Percentiles rank a stretch among this genome's conserved stretches.
These are phyloP conservation scores for Battus philenor DNA, from an alignment of 1,140 invertebrate species.

Conservation along the genomic window DNA sequence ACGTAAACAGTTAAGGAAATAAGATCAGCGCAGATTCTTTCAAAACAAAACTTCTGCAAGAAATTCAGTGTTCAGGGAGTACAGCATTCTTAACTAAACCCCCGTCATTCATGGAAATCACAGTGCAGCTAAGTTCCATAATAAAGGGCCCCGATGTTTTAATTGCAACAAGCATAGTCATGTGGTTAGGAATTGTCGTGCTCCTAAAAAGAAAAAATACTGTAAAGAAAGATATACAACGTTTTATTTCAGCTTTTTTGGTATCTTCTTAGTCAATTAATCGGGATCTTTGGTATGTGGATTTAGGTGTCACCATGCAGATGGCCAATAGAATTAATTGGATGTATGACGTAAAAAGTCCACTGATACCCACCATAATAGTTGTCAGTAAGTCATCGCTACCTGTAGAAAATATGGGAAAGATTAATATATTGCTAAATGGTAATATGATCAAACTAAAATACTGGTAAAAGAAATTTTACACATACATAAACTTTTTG, in stretches of 20 bases:
- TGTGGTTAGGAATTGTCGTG: constrained; percentile 22
- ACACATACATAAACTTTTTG: constrained; percentile 30
- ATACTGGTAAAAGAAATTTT: constrained; percentile 33
- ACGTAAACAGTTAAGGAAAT: constrained; percentile 33
- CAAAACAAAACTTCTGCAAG: constrained; percentile 56
- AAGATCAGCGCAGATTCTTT: constrained; percentile 46
- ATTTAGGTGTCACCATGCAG: constrained; percentile 35
- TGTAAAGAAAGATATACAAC: constrained; percentile 19
- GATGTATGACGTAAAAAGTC: constrained; percentile 32
- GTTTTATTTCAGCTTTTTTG: constrained; percentile 34
- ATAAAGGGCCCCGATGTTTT: constrained; percentile 22
- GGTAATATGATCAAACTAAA: constrained; percentile 23
- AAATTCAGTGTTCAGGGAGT: constrained; percentile 24
- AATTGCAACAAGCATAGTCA: constrained; percentile 27
- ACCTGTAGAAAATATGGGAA: constrained; percentile 27
- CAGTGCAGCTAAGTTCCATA: background rate
- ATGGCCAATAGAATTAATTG: constrained; percentile 27
- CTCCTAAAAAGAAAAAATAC: constrained; percentile 20
- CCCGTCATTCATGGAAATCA: background rate
- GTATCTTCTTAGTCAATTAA: constrained; percentile 20
- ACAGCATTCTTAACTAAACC: constrained; percentile 24
- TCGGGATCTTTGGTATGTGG: constrained; percentile 33
- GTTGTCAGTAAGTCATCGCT: constrained; percentile 29
- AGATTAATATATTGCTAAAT: constrained; percentile 25
- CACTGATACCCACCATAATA: constrained; percentile 27